Percentiles rank a stretch among this genome's conserved stretches.
Conservation (phyloP, 2,888 invertebrate genomes). For the Diabrotica balteata region DNA sequence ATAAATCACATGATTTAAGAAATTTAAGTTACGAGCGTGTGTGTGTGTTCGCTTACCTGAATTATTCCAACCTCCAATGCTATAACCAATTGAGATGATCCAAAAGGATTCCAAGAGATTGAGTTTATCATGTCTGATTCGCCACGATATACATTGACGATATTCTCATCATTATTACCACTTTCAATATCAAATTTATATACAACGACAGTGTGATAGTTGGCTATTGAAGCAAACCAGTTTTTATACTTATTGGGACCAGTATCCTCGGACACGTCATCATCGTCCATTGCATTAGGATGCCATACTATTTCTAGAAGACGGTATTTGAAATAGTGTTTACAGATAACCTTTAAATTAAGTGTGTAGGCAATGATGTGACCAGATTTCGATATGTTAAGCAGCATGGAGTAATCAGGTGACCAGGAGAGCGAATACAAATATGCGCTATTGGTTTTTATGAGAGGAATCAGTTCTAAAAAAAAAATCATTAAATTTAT, state of each 20-base stretch:
- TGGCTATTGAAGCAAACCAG: conserved; percentile 71
- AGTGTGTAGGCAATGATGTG: conserved; percentile 54
- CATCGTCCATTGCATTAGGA: conserved; percentile 62
- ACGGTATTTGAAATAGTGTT: conserved; percentile 66
- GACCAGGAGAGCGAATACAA: conserved; percentile 69
- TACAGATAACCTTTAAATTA: conserved; percentile 45
- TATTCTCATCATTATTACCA: conserved; percentile 28
- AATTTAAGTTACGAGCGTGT: too few relatives aligned
- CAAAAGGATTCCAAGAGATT: conserved; percentile 53
- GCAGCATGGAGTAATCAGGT: conserved; percentile 65
- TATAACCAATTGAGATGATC: conserved; percentile 64
- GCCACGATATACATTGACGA: conserved; percentile 35
- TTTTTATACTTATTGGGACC: conserved; percentile 62
- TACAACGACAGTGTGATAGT: conserved; percentile 62
- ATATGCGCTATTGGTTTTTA: conserved; percentile 50
- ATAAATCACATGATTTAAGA: too few relatives aligned
- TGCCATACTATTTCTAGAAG: conserved; percentile 77
- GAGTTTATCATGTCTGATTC: conserved; percentile 33
- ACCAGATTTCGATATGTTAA: conserved; percentile 71
- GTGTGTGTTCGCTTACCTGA: conserved; percentile 63
- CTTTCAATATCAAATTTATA: conserved; percentile 55
- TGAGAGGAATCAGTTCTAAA: conserved; percentile 55
- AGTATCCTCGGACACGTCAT: conserved; percentile 49
- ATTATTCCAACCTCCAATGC: conserved; percentile 74
- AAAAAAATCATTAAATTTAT: conserved; percentile 7